These are phyloP conservation scores for Eciton burchellii DNA, from an alignment of 1,140 invertebrate species.

Conservation along the genomic window DNA sequence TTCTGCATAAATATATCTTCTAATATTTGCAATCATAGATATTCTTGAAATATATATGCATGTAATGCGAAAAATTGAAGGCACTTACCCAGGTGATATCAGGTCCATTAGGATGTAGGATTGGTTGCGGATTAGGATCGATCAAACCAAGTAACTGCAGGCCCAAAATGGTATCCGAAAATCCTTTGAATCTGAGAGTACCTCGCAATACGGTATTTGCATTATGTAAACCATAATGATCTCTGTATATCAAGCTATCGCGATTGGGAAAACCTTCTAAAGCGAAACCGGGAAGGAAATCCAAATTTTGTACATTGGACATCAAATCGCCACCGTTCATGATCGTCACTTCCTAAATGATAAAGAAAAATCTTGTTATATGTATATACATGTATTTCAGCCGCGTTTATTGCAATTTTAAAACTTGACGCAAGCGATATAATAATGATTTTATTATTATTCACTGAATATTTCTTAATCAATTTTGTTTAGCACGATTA, in stretches of 20 bases:
- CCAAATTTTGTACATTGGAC: constrained; percentile 90
- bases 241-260: constrained; percentile 96
- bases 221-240: constrained; percentile 94
- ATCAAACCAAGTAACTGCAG: constrained; percentile 95
- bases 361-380: constrained; percentile 20
- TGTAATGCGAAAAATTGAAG: neutral
- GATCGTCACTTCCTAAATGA: constrained; percentile 93
- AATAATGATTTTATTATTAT: no score
- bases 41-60: no score
- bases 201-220: constrained; percentile 96
- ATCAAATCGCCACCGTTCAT: constrained; percentile 95
- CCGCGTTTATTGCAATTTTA: no score
- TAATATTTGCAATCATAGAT: no score
- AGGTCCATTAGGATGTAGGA: constrained; percentile 96
- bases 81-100: constrained; percentile 96
- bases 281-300: constrained; percentile 98
- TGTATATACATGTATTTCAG: neutral
- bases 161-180: constrained; percentile 93
- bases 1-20: no score
- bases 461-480: neutral
- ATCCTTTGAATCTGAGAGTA: constrained; percentile 96
- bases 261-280: constrained; percentile 98
- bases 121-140: constrained; percentile 93
- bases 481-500: neutral
- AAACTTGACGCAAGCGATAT: no score